These are phyloP conservation scores for Pipa parva DNA, from an alignment of 2,113 vertebrate genomes.

Conservation along the genomic window DNA sequence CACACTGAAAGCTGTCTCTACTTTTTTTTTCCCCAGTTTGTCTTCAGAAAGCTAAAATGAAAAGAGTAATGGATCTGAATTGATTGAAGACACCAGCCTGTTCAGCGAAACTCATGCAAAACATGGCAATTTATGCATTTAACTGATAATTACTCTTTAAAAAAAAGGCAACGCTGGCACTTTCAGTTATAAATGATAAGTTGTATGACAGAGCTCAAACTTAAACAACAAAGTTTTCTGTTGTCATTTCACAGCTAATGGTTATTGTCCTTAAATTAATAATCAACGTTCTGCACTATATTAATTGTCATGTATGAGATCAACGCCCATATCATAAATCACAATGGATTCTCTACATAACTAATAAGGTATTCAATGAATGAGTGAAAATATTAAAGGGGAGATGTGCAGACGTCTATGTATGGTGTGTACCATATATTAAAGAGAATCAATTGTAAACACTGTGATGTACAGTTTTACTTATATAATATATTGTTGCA, in stretches of 20 bases:
- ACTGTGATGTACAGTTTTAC: not conserved
- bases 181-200: constrained; percentile 25
- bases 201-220: constrained; percentile 12
- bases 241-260: constrained; percentile 18
- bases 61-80: constrained; percentile 45
- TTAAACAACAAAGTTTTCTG: constrained; percentile 34
- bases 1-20: constrained; percentile 56
- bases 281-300: constrained; percentile 13
- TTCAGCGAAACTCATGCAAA: constrained; percentile 27
- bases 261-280: constrained; percentile 30
- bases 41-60: constrained; percentile 44
- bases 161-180: constrained; percentile 9
- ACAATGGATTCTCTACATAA: constrained; percentile 11
- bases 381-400: constrained; percentile 19
- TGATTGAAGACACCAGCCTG: constrained; percentile 22
- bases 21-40: constrained; percentile 34
- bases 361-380: constrained; percentile 13
- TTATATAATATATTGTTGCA: too few relatives aligned
- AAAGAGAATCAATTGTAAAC: not conserved
- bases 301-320: constrained; percentile 31
- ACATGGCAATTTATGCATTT: constrained; percentile 20
- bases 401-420: not conserved
- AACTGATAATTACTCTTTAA: constrained; percentile 32
- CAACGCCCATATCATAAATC: constrained; percentile 28
- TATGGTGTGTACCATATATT: not conserved